Evolutionary conservation across 1,140 invertebrate species (phyloP).

Genomic region (Drosophila willistoni): DNA sequence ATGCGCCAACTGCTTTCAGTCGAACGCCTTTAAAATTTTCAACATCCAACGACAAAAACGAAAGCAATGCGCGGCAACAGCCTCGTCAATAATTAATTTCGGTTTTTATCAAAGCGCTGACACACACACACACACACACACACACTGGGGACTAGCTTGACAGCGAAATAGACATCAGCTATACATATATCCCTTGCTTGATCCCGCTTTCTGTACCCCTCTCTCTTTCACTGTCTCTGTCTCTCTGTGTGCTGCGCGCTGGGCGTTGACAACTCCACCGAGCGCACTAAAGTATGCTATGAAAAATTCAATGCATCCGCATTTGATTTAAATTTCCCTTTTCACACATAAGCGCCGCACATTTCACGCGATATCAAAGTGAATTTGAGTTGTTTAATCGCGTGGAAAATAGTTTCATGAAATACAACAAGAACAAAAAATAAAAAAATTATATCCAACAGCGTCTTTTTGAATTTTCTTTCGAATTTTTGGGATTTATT

Average conservation of each 20-base stretch:
- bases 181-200: constrained; percentile 5
- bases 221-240: background rate
- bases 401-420: constrained; percentile 70
- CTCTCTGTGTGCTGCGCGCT: constrained; percentile 14
- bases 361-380: constrained; percentile 65
- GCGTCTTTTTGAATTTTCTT: constrained; percentile 4
- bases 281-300: constrained; percentile 67
- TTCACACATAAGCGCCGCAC: constrained; percentile 51
- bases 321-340: constrained; percentile 77
- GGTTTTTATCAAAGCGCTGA: constrained; percentile 76
- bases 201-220: background rate
- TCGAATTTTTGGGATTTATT: constrained; percentile 42
- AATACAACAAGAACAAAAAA: constrained; percentile 21
- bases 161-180: constrained; percentile 65
- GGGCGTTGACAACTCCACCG: constrained; percentile 43
- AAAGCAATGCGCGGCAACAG: constrained; percentile 45
- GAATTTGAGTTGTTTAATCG: constrained; percentile 73
- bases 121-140: constrained; percentile 34
- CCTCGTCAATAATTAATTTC: constrained; percentile 79
- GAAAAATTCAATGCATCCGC: constrained; percentile 72
- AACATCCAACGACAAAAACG: constrained; percentile 47
- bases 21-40: constrained; percentile 80
- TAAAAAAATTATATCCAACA: constrained; percentile 9
- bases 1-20: constrained; percentile 72
- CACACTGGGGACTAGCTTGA: constrained; percentile 55